Evolutionary conservation across 2,113 vertebrate species (phyloP), one percentile per base, ranked within the genome.

Genomic region (Passer montanus): DNA sequence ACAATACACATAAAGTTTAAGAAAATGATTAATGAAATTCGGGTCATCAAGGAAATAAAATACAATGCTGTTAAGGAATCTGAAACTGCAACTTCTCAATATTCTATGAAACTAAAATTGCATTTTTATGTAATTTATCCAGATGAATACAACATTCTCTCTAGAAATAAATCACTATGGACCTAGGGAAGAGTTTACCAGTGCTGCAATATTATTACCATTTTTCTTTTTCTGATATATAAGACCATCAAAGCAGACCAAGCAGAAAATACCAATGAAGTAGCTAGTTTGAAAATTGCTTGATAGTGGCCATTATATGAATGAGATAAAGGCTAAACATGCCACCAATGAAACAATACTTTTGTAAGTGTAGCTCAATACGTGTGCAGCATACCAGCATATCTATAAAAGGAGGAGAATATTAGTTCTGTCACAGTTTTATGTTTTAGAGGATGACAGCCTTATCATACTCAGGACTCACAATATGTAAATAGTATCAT

Each of bases 1-100:
- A 90, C 37, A 88, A 87, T 73, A 78, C 69, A 89, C 35, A 49
- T 13, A 89, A 49, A 44, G 43, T 66, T 89, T 87, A 87, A 70
- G 88, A 84, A 84, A 46, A 35, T 68, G 2, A 11, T 78, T 95
- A 91, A 94, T 85, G 52, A 96, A 94, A 94, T 93, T 88, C 55
- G 83, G 41, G 82, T 91, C 50, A 94, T 93, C 37, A 72, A 70
- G 35, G 84, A 93, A 91, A 27, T 78, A 59, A 76, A 95, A 89
- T 90, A 49, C 37, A 93, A n/a, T 52, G 24, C 35, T 89, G 20
- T 47, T 63, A 69, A 74, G 62, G 52, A 89, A 79, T 84, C n/a
- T 74, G 78, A 79, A 93, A 95, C 79, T 59, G 79, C 50, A 75
- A 35, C 56, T 84, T 91, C 26, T 94, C 64, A 72, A 59, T 95